Base-by-base conservation (phyloP, 2,888 invertebrate species). In the Callimorpha dominula region DNA sequence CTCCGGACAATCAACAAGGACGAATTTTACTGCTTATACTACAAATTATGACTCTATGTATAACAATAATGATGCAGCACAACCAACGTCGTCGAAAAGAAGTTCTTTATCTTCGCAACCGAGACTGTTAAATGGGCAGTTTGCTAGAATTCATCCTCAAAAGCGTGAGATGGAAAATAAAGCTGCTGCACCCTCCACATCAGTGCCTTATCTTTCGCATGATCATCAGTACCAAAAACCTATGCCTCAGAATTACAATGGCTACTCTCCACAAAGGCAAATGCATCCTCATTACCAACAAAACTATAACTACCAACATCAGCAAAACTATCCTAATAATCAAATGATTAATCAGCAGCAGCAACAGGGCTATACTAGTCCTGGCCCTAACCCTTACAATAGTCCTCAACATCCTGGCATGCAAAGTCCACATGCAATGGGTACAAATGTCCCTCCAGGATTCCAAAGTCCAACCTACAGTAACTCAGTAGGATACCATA, bases 181-280 rank as follows among this genome's bases (percentile, higher is more conserved):
- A 84, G 80, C 84, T 0, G 79, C 80, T 8, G 76, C 84, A 31
- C 86, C 90, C 8, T 85, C 92, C 60, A 83, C 90, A 15, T 83
- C 92, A 75, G 91, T 88, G 85, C 91, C 94, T 83, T 95, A 95
- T 78, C 91, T 91, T 7, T 91, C 94, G 62, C 94, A 95, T 75
- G 96, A 96, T 77, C 96, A 96, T 80, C 95, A 95, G 75, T 96
- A 96, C 77, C 96, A 96, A 80, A 96, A 96, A 84, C 89, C 94
- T 6, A 73, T 86, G 42, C 85, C 91, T 31, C 78, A 86, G 57
- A 91, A 88, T 77, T 95, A 91, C 74, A 95, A 93, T 75, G 94
- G 93, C 17, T 95, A 92, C 77, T 93, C 94, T 17, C 92, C 94
- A 43, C 96, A 95, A 83, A 87, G 92, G 75, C 85, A 92, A 42